Evolutionary conservation across 2,797 vertebrate species (phyloP), one percentile per base, ranked within the genome.

Genomic region (Microtus agrestis): DNA sequence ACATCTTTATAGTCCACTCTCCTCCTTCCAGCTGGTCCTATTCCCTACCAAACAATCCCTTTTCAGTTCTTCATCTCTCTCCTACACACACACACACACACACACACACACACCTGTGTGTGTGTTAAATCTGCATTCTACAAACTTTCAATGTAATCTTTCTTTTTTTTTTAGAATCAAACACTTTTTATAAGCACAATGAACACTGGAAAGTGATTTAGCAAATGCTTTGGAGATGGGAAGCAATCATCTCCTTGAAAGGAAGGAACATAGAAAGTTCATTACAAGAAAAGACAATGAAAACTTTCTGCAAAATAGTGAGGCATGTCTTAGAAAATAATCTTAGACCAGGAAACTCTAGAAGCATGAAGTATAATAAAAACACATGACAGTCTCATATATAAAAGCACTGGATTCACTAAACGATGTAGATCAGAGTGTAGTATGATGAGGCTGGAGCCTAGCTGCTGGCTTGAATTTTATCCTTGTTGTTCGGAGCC

Each of bases 151-250:
- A 67, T 79, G 31, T 77, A 63, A 23, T 27, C 56, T 59, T 7
- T 19, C n/a, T 77, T 76, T 91, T 84, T 84, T 63, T 76, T 76
- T 15, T 8, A 95, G 54, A 91, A 48, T n/a, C 59, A 90, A 87
- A 56, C 59, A 27, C 21, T 85, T 76, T 67, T 46, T 14, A 89
- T 37, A 82, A 63, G 14, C 65, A 93, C 23, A 69, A 56, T 8
- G 17, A 82, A 63, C 34, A 87, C 46, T 73, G 19, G 34, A 73
- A 81, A 81, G 59, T 51, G 73, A 77, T 40, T 34, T 91, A 81
- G n/a, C 11, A 40, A 74, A 63, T 69, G 23, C 29, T 80, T 81
- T 91, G n/a, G 27, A 37, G 61, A 63, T 37, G 10, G n/a, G 43
- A 73, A 31, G 2, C 17, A 23, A 77, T 54, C n/a, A 5, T 91